These are phyloP conservation scores for Eubasilissa splendida DNA, from an alignment of 2,888 invertebrate genomes.

Conservation along the genomic window DNA sequence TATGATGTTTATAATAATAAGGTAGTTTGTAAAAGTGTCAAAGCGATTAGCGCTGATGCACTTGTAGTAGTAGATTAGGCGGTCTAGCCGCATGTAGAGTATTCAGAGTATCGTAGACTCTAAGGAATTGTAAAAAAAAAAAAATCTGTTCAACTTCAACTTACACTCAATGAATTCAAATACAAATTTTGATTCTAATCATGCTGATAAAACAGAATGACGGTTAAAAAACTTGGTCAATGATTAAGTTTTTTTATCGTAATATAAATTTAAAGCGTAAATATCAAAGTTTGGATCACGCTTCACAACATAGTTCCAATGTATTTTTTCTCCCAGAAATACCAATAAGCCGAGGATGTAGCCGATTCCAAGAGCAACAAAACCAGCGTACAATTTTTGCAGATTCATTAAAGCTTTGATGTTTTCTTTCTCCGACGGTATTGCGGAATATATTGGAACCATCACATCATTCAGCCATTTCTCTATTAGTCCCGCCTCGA, in stretches of 20 bases:
- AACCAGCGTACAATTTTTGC: slow-evolving; percentile 83
- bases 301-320: slow-evolving; percentile 79
- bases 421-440: slow-evolving; percentile 72
- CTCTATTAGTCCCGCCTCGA: slow-evolving; percentile 83
- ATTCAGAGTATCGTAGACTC: too few relatives aligned
- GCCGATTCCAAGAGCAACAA: slow-evolving; percentile 81
- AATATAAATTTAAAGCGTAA: slow-evolving; percentile 75
- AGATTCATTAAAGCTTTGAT: slow-evolving; percentile 85
- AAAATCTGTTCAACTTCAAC: too few relatives aligned
- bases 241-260: slow-evolving; percentile 59
- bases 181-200: too few relatives aligned
- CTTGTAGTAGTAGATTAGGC: too few relatives aligned
- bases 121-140: too few relatives aligned
- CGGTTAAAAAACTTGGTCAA: too few relatives aligned
- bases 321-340: slow-evolving; percentile 75
- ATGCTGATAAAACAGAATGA: too few relatives aligned
- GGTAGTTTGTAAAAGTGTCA: too few relatives aligned
- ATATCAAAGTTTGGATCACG: slow-evolving; percentile 82
- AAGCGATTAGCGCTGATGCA: too few relatives aligned
- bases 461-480: slow-evolving; percentile 87
- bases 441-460: slow-evolving; percentile 72
- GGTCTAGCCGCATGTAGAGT: too few relatives aligned
- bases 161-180: too few relatives aligned
- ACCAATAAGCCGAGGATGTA: slow-evolving; percentile 75
- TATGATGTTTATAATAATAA: too few relatives aligned